phyloP scores from a whole-genome alignment of 2,113 vertebrate species.

The Sprattus sprattus region DNA sequence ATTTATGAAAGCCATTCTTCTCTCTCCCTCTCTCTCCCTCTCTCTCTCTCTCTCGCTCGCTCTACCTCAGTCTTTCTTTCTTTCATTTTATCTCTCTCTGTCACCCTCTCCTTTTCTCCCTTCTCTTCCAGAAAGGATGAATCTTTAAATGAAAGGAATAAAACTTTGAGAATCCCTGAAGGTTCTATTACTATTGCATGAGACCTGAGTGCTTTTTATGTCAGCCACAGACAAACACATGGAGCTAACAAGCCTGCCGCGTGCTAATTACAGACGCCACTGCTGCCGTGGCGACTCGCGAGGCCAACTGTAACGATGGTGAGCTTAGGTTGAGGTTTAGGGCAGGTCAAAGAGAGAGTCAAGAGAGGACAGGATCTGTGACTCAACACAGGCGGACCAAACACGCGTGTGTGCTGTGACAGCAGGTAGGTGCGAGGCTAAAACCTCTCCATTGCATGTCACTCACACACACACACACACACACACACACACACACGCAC shows the following conservation, averaged over 20 bases:
- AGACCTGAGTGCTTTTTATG: constrained; percentile 54
- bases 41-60: constrained; percentile 33
- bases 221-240: constrained; percentile 50
- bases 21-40: constrained; percentile 32
- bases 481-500: not conserved
- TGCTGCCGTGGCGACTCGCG: constrained; percentile 18
- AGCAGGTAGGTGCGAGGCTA: not conserved
- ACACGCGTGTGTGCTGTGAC: constrained; percentile 1
- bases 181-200: constrained; percentile 65
- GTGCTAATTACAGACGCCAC: too few relatives aligned
- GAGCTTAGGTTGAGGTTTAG: not conserved
- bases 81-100: not conserved
- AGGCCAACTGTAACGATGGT: constrained; percentile 7
- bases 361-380: not conserved
- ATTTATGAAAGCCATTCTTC: not conserved
- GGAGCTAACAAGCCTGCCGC: constrained; percentile 26
- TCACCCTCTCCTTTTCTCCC: not conserved
- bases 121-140: constrained; percentile 47
- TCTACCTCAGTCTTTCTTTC: constrained; percentile 1
- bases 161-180: constrained; percentile 59
- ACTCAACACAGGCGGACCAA: not conserved
- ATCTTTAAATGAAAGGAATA: constrained; percentile 62
- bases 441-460: not conserved
- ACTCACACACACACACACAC: not conserved
- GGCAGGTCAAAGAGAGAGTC: constrained; percentile 15